Evolutionary conservation across 2,888 invertebrate genomes (phyloP).

Genomic region (Sinelater perroti): DNA sequence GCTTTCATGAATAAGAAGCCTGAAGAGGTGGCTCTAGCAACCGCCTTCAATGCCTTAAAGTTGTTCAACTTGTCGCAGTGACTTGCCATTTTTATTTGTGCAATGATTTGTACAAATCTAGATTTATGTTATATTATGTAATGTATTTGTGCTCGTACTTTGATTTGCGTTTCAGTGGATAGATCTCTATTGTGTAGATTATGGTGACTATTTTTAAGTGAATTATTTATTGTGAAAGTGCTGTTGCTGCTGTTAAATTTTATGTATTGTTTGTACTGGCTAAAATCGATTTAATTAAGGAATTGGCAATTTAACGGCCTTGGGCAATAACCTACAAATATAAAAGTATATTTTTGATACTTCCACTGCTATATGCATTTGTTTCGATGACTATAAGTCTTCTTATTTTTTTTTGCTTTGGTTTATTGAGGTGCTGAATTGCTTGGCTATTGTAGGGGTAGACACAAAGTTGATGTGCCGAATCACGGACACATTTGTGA

Average conservation of each 20-base stretch:
- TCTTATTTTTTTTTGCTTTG: too few relatives aligned
- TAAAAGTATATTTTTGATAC: conserved; percentile 13
- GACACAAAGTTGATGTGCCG: too few relatives aligned
- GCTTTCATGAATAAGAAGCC: conserved; percentile 87
- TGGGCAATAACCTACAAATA: too few relatives aligned
- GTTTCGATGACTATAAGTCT: too few relatives aligned
- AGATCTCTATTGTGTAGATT: conserved; percentile 17
- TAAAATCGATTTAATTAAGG: too few relatives aligned
- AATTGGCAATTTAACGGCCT: too few relatives aligned
- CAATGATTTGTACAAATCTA: too few relatives aligned
- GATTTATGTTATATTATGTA: too few relatives aligned
- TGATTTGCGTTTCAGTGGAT: too few relatives aligned
- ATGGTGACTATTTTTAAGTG: conserved; percentile 13
- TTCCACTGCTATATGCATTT: not conserved
- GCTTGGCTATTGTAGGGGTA: too few relatives aligned
- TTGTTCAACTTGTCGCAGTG: conserved; percentile 85
- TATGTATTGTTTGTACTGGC: not conserved
- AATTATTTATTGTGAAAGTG: conserved; percentile 2
- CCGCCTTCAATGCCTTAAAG: conserved; percentile 91
- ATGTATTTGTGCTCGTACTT: not conserved
- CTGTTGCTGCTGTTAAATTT: not conserved
- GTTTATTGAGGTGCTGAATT: not conserved
- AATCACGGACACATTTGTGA: too few relatives aligned
- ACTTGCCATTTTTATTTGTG: conserved; percentile 39
- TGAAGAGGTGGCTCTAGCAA: conserved; percentile 89